Base-by-base conservation (phyloP, 2,113 vertebrate genomes). In the Xenopus tropicalis region DNA sequence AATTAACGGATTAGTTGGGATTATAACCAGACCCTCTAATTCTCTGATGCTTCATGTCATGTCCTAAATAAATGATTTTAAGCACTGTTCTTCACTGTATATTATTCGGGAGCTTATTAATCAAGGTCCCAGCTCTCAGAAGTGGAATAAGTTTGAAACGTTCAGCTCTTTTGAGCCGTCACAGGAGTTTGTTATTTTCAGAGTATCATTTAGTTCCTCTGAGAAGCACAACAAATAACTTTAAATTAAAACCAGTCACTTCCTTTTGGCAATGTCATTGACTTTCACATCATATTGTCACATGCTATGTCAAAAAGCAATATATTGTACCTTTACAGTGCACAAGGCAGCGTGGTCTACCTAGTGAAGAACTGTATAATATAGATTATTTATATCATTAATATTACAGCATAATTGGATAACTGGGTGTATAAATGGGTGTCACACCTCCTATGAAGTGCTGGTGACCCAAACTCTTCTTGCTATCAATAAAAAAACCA, bases 1-100 rank as follows among this genome's bases (percentile, higher is more conserved):
- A 70, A 70, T 70, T 70, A 70, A 46, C 20, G 69, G 69, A 70
- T 70, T 70, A 70, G 69, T 61, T 70, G 29, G 69, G 54, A 70
- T 70, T 70, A 70, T 44, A 29, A 64, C 62, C 29, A 29, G 44
- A 19, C 37, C 24, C 62, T 64, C 17, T 64, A 61, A 70, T 46
- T 59, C 57, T 61, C 69, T 44, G 14, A 46, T 70, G 56, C 69
- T 61, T 24, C 42, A 61, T 46, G 21, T 20, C 57, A 46, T 70
- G 56, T 17, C 56, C 44, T 70, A 22, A 70, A 22, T n/a, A 61
- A 59, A 57, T 24, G 20, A 69, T 21, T 42, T 69, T 57, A n/a
- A 69, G 67, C 29, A 42, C 20, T 69, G 20, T 42, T 52, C 52
- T 69, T 57, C 54, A 58, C 46, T 48, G 54, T 43, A 69, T 69